These are phyloP conservation scores for Neoarius graeffei DNA, from an alignment of 2,113 vertebrate species.

Conservation along the genomic window DNA sequence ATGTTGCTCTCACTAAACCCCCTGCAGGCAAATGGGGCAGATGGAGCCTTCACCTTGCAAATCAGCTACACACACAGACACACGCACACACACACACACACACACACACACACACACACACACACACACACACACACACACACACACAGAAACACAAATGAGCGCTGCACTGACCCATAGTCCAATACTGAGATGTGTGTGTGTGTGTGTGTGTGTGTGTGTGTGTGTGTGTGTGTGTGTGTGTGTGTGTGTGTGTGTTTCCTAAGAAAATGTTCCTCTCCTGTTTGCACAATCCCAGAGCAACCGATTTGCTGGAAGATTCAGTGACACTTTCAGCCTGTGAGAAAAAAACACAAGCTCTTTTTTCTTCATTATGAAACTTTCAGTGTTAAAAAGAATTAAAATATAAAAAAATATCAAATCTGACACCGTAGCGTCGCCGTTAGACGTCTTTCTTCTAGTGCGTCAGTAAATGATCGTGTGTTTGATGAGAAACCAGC, in stretches of 20 bases:
- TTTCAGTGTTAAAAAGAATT: neutral
- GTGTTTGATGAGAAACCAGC: no score
- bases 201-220: slow-evolving; percentile 15
- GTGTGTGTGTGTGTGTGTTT: slow-evolving; percentile 19
- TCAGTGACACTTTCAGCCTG: neutral
- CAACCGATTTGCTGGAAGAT: neutral
- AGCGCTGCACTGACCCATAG: neutral
- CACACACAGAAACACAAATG: slow-evolving; percentile 9
- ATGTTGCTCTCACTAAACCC: slow-evolving; percentile 8
- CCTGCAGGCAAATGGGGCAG: slow-evolving; percentile 24
- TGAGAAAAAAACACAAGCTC: neutral
- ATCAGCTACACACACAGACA: neutral
- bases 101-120: slow-evolving; percentile 1
- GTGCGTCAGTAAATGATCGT: no score
- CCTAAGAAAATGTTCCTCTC: neutral
- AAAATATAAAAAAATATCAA: neutral
- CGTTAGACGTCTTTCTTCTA: neutral
- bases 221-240: slow-evolving; percentile 24
- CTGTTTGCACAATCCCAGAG: neutral
- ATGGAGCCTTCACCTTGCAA: slow-evolving; percentile 24
- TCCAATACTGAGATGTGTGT: neutral
- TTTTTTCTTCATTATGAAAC: neutral
- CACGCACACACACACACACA: slow-evolving; percentile 7
- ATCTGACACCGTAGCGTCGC: neutral
- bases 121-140: neutral